Evolutionary conservation across 2,113 vertebrate species (phyloP), one percentile per base, ranked within the genome.

Genomic region (Mohoua ochrocephala): DNA sequence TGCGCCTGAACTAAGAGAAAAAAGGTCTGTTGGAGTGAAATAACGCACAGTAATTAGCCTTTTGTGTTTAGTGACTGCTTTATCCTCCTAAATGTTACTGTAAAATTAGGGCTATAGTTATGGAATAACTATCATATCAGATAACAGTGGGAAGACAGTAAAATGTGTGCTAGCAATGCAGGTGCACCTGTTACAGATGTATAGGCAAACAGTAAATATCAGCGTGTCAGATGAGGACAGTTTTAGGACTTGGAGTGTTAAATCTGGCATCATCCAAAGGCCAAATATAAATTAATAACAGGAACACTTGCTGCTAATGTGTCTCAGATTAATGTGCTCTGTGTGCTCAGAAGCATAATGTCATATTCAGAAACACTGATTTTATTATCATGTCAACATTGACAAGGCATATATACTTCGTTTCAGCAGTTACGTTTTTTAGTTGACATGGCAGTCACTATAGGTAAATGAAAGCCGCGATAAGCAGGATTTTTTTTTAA

Each of bases 111-210:
- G 47, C 87, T 94, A 50, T 45, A 61, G 89, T 95, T 94, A 90
- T 85, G 85, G 84, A 96, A 87, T 95, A 76, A 82, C 93, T 97
- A 76, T 96, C 90, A 84, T 93, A 84, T 89, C 81, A 89, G 90
- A 20, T 95, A 65, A 85, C 30, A 10, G 60, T 94, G 52, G 57
- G 93, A 97, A 97, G 80, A 96, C 84, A 88, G 84, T 93, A 96
- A 98, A 96, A 91, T 49, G 93, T 93, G 57, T 87, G 78, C 87
- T 96, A 87, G 93, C 92, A 73, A 84, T 89, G 87, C 93, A 94
- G 93, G 88, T 98, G 95, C 98, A 99, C 98, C 98, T 99, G 98
- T 98, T 98, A 98, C 97, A 97, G 97, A 97, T 97, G 97, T 97
- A 96, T 92, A 98, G 97, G 95, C 96, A 98, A 97, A 97, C 95